These are phyloP conservation scores for Philaenus spumarius DNA, from an alignment of 1,140 invertebrate genomes.

Conservation along the genomic window DNA sequence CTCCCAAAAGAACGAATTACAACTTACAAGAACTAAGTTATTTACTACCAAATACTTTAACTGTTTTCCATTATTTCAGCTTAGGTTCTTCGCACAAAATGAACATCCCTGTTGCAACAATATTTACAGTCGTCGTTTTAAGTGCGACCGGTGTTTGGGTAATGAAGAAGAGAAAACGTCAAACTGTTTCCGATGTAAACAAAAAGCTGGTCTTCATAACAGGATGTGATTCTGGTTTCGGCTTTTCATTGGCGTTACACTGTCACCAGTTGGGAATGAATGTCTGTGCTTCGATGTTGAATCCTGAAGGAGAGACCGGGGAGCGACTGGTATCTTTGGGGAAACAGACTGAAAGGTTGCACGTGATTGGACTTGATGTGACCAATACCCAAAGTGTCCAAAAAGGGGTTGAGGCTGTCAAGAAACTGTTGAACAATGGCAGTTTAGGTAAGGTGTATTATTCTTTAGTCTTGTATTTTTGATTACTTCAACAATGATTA, in stretches of 20 bases:
- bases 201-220: slow-evolving; percentile 52
- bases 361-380: slow-evolving; percentile 56
- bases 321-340: slow-evolving; percentile 35
- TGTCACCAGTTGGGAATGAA: slow-evolving; percentile 49
- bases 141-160: too few relatives aligned
- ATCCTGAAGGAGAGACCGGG: slow-evolving; percentile 38
- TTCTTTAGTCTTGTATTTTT: too few relatives aligned
- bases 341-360: slow-evolving; percentile 31
- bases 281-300: slow-evolving; percentile 64
- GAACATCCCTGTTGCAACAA: too few relatives aligned
- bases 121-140: too few relatives aligned
- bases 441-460: background rate
- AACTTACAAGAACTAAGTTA: too few relatives aligned
- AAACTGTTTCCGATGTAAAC: too few relatives aligned
- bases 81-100: too few relatives aligned
- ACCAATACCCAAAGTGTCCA: slow-evolving; percentile 52
- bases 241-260: slow-evolving; percentile 60
- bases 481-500: too few relatives aligned
- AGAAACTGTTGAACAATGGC: slow-evolving; percentile 32
- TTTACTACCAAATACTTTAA: too few relatives aligned
- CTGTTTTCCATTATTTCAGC: too few relatives aligned
- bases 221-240: slow-evolving; percentile 79
- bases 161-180: too few relatives aligned
- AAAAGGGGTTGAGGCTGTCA: slow-evolving; percentile 41
- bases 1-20: too few relatives aligned